These are phyloP conservation scores for Meteorus cinctellus DNA, from an alignment of 2,888 invertebrate species.

Conservation along the genomic window DNA sequence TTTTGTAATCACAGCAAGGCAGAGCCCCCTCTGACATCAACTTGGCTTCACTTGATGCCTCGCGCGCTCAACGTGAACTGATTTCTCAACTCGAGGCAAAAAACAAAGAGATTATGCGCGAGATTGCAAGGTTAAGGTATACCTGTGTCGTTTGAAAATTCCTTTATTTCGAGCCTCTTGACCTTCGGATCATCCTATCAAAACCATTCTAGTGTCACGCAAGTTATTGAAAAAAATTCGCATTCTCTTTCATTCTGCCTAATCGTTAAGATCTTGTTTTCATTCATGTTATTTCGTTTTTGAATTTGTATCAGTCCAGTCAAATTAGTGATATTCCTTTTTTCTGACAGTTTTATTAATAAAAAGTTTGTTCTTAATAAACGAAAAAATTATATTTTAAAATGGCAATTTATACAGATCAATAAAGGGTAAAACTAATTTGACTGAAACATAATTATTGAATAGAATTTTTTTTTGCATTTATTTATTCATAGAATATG, in stretches of 20 bases:
- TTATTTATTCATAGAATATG: not conserved
- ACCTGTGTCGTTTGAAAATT: conserved; percentile 71
- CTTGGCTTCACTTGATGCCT: conserved; percentile 86
- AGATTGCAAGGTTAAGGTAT: conserved; percentile 91
- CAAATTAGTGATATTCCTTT: conserved; percentile 3
- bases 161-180: conserved; percentile 69
- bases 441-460: not conserved
- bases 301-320: not conserved
- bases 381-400: too few relatives aligned
- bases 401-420: not conserved
- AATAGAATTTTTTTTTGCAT: not conserved
- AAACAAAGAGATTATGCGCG: conserved; percentile 96
- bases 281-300: not conserved
- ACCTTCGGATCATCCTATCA: conserved; percentile 70
- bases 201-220: conserved; percentile 71
- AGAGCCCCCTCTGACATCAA: conserved; percentile 84
- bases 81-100: conserved; percentile 95
- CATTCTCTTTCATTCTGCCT: conserved; percentile 64
- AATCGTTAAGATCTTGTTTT: conserved; percentile 48
- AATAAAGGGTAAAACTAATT: not conserved
- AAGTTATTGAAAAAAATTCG: conserved; percentile 59
- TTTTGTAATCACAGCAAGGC: conserved; percentile 70
- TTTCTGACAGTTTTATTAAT: not conserved
- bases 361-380: not conserved
- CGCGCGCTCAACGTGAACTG: conserved; percentile 91